A percentile compares a stretch with the other conserved stretches of the same genome.
These are phyloP conservation scores for Antennarius maculatus DNA, from an alignment of 2,797 vertebrate species.

Conservation along the genomic window DNA sequence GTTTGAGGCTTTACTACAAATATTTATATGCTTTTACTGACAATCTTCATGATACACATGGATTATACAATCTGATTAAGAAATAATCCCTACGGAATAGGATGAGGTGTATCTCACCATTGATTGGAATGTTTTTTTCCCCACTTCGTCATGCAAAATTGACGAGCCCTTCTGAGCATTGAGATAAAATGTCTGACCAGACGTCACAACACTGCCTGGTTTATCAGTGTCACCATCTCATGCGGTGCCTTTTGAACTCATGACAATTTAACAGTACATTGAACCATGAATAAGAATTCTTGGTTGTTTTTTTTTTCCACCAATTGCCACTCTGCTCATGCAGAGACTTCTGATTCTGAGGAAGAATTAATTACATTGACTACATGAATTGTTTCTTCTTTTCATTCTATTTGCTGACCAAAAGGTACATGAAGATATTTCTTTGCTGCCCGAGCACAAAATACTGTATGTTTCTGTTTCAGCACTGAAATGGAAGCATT, in stretches of 20 bases:
- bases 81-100: neutral
- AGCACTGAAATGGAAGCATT: constrained; percentile 2
- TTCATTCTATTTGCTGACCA: neutral
- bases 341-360: neutral
- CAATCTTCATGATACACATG: neutral
- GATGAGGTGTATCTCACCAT: neutral
- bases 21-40: neutral
- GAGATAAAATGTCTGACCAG: neutral
- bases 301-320: neutral
- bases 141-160: neutral
- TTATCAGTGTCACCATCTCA: neutral
- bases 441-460: neutral
- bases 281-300: too few relatives aligned
- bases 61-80: neutral
- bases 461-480: constrained; percentile 10
- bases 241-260: neutral
- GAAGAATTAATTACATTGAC: neutral
- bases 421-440: neutral
- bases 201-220: neutral
- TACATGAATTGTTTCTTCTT: too few relatives aligned
- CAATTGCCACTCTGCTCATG: neutral
- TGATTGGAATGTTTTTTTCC: neutral
- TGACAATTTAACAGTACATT: neutral
- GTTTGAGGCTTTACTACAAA: neutral
- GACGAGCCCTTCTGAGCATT: neutral